These are phyloP conservation scores for Sibirionetta formosa DNA, from an alignment of 2,797 vertebrate genomes.

Conservation along the genomic window DNA sequence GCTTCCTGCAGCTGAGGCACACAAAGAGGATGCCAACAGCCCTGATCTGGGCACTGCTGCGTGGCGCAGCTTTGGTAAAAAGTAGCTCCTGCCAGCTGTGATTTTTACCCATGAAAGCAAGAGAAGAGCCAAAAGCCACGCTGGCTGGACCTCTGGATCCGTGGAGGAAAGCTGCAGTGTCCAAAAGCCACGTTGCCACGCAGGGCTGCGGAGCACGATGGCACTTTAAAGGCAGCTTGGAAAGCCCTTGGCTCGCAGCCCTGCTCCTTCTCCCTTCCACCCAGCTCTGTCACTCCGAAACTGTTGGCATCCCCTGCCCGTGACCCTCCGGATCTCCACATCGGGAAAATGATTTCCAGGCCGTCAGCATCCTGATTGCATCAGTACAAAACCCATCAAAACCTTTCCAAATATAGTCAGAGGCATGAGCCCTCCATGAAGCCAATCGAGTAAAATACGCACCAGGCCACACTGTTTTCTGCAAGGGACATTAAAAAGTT, in stretches of 20 bases:
- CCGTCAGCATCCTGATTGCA: constrained; percentile 45
- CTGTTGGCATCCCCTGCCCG: background rate
- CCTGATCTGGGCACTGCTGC: background rate
- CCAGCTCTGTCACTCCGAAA: background rate
- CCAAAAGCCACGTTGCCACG: background rate
- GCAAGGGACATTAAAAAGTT: constrained; percentile 41
- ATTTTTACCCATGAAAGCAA: background rate
- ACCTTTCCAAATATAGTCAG: constrained; percentile 75
- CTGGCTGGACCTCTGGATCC: background rate
- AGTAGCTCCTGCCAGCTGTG: background rate
- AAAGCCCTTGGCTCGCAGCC: constrained; percentile 41
- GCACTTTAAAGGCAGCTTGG: background rate
- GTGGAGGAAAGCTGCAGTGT: background rate
- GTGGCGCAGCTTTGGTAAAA: background rate
- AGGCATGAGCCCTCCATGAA: constrained; percentile 23
- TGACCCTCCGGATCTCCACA: constrained; percentile 24
- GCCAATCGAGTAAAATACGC: constrained; percentile 8
- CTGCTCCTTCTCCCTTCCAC: background rate
- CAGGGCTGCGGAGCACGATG: background rate
- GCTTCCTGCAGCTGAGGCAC: background rate
- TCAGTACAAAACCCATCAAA: constrained; percentile 38
- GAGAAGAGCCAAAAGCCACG: rapidly evolving
- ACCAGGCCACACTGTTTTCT: constrained; percentile 58
- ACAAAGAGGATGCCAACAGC: background rate
- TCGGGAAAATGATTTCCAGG: constrained; percentile 42